Evolutionary conservation across 2,797 vertebrate genomes (phyloP).

Genomic region (Neomorphus geoffroyi): DNA sequence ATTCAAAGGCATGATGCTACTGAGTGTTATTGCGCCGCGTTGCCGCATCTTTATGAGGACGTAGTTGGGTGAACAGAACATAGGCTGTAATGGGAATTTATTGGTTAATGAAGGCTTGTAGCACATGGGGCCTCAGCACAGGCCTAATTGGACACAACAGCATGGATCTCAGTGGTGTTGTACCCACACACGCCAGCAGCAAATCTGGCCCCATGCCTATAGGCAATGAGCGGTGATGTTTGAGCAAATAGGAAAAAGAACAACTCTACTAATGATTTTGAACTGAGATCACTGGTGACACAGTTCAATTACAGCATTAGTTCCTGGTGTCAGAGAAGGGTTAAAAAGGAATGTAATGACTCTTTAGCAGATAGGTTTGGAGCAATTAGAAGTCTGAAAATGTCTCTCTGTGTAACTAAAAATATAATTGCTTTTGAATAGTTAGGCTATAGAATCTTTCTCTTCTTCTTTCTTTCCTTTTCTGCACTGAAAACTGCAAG

Average conservation of each 20-base stretch:
- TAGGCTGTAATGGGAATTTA: background rate
- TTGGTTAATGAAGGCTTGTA: background rate
- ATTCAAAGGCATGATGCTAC: background rate
- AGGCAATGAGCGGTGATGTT: background rate
- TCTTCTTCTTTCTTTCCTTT: constrained; percentile 46
- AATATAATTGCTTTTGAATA: constrained; percentile 74
- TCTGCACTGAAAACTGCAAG: constrained; percentile 28
- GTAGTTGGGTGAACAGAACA: background rate
- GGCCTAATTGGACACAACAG: constrained; percentile 21
- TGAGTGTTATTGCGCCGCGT: background rate
- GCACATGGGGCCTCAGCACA: constrained; percentile 11
- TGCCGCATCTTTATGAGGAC: background rate
- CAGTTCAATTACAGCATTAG: constrained; percentile 69
- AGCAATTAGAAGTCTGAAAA: constrained; percentile 75
- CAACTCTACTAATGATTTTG: constrained; percentile 44
- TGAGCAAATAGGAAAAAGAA: constrained; percentile 26
- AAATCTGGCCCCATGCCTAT: constrained; percentile 8
- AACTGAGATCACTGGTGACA: constrained; percentile 69
- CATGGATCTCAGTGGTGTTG: background rate
- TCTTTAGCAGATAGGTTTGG: constrained; percentile 69
- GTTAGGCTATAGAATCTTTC: constrained; percentile 44
- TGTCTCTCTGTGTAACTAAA: constrained; percentile 70
- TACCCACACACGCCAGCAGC: background rate
- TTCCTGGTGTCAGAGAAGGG: constrained; percentile 69
- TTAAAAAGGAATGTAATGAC: constrained; percentile 73